Base-by-base conservation (phyloP, 2,113 vertebrate species). In the Sprattus sprattus region DNA sequence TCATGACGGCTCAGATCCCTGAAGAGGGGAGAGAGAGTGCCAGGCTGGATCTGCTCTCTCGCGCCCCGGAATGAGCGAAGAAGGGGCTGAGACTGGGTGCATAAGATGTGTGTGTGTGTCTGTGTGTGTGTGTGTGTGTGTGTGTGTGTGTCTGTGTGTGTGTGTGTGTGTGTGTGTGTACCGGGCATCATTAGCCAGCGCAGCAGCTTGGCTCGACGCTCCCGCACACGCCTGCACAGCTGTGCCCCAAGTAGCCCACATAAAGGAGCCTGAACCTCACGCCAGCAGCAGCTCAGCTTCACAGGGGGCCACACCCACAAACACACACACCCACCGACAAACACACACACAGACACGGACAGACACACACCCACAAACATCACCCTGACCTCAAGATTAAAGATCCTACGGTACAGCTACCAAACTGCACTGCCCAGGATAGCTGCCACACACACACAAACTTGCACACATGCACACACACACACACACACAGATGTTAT, bases 51-150 rank as follows among this genome's bases (percentile, higher is more conserved):
- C n/a, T 8, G 18, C 84, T 52, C 50, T 16, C 75, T 28, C 89
- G 44, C 54, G 85, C 88, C 87, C 71, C 49, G 83, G 90, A 81
- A 81, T 88, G 89, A 92, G 80, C 88, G 88, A 87, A 87, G 88
- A 88, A 87, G 71, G 60, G n/a, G 18, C 60, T n/a, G 60, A 64
- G 60, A 64, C 60, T n/a, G n/a, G n/a, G n/a, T n/a, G n/a, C n/a
- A n/a, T n/a, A n/a, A n/a, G n/a, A n/a, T n/a, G n/a, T n/a, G n/a
- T n/a, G n/a, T n/a, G n/a, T n/a, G n/a, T n/a, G n/a, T n/a, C n/a
- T n/a, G n/a, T n/a, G n/a, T n/a, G n/a, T n/a, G n/a, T n/a, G n/a
- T n/a, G n/a, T n/a, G n/a, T n/a, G n/a, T n/a, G n/a, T n/a, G n/a
- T n/a, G n/a, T n/a, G n/a, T n/a, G n/a, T n/a, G n/a, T n/a, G n/a